These are phyloP conservation scores for Mayetiola destructor DNA, from an alignment of 2,888 invertebrate genomes.

Conservation along the genomic window DNA sequence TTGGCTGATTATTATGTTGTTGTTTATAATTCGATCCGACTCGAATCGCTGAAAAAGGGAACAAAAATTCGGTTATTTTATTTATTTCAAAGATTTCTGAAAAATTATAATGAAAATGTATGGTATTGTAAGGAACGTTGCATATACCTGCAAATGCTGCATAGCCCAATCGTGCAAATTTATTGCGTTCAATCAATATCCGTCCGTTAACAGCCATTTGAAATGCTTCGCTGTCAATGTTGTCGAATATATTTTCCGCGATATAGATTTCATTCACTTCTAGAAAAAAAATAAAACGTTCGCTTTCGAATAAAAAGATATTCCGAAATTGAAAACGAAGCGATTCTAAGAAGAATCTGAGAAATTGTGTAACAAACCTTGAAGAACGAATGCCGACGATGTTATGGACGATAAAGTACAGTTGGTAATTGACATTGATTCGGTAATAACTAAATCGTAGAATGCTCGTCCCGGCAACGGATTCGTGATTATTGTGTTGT, in stretches of 20 bases:
- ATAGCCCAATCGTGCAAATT: background rate
- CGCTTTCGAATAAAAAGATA: background rate
- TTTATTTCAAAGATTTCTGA: too few species aligned
- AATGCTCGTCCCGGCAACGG: constrained; percentile 54
- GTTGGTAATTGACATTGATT: constrained; percentile 50
- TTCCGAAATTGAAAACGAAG: too few species aligned
- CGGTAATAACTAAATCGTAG: constrained; percentile 55
- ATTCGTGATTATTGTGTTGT: constrained; percentile 43
- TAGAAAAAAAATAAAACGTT: constrained; percentile 18
- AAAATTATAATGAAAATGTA: too few species aligned
- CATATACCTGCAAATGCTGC: background rate
- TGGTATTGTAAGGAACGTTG: too few species aligned
- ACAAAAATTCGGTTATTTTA: background rate
- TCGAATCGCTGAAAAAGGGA: constrained; percentile 10
- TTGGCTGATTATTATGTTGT: constrained; percentile 14
- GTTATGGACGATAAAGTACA: constrained; percentile 47
- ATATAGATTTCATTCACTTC: constrained; percentile 29
- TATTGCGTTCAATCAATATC: background rate
- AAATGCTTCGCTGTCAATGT: constrained; percentile 31
- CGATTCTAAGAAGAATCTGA: too few species aligned
- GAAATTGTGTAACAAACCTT: constrained; percentile 23
- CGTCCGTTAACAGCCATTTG: constrained; percentile 24
- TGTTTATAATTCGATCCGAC: background rate
- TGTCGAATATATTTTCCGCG: constrained; percentile 27
- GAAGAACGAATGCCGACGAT: constrained; percentile 51